Base-by-base conservation (phyloP, 2,888 invertebrate species). In the Empis stercorea region DNA sequence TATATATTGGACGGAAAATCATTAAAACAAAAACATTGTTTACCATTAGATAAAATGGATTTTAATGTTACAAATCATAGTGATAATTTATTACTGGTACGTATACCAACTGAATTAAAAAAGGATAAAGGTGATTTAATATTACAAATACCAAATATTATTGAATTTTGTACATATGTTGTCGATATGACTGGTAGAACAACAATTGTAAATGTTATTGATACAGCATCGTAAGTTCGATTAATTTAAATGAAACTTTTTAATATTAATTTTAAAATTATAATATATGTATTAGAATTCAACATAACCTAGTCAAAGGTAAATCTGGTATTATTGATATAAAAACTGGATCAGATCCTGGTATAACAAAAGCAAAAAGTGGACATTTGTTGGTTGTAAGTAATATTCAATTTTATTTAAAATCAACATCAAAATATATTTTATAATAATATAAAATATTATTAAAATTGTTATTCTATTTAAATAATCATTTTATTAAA, bases 101-200 rank as follows among this genome's bases (percentile, higher is more conserved):
- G 85, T 64, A 83, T 92, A 58, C 87, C 88, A 6, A 76, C 81
- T 42, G 87, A 88, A 47, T 67, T 84, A 38, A 87, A 87, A 62
- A 87, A 86, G 62, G 85, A 87, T 55, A 85, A 84, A 82, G 93
- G 93, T 39, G 93, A 93, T 68, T 72, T 93, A 57, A 92, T 93
- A 61, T 74, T 93, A 52, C 80, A 87, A 57, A 81, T 88, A 60
- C 80, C 84, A 20, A 75, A 84, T 61, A 72, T 89, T 54, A 85
- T 92, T 62, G 93, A 93, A 71, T 82, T 85, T 47, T 74, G 88
- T 51, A 88, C 88, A 20, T 84, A 81, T 66, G 78, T 91, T 52
- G 78, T 87, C 27, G 83, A 85, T 65, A 78, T 81, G 57, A 81
- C 83, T 49, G 82, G n/a, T n/a, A n/a, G n/a, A 83, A 61, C 84